A percentile compares a stretch with the other conserved stretches of the same genome.
phyloP scores from a whole-genome alignment of 1,140 invertebrate genomes.

The Branchinecta lynchi region DNA sequence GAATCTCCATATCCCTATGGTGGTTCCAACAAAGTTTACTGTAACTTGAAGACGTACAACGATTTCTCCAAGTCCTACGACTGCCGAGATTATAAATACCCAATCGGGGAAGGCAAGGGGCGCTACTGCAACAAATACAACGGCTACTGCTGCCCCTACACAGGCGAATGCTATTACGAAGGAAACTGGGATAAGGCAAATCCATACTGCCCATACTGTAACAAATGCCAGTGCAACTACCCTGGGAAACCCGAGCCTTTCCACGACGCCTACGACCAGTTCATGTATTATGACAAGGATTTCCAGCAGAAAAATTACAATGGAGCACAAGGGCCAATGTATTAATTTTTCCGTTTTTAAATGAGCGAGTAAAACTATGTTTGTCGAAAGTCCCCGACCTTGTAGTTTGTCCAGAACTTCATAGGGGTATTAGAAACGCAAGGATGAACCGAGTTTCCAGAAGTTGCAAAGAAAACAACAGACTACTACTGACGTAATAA shows the following conservation, averaged over 20 bases:
- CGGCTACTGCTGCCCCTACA: constrained; percentile 1
- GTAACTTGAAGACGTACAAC: neutral
- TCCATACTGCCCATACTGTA: neutral
- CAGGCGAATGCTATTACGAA: constrained; percentile 4
- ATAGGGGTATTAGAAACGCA: too few relatives aligned
- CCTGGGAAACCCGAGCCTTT: neutral
- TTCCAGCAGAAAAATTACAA: too few relatives aligned
- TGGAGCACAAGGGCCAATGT: too few relatives aligned
- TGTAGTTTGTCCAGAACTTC: too few relatives aligned
- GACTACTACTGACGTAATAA: too few relatives aligned
- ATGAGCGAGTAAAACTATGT: too few relatives aligned
- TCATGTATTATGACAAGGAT: too few relatives aligned
- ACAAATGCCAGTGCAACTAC: neutral
- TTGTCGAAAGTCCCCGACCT: too few relatives aligned
- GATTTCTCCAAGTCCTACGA: neutral
- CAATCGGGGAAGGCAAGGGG: neutral
- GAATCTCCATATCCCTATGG: neutral
- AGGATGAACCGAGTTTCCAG: too few relatives aligned
- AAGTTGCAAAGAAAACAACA: too few relatives aligned
- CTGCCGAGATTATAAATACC: constrained; percentile 11
- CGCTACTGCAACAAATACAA: neutral
- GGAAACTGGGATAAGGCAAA: neutral
- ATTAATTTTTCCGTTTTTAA: too few relatives aligned
- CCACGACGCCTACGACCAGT: neutral
- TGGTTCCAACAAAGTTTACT: neutral